Base-by-base conservation (phyloP, 1,140 invertebrate genomes). In the Babylonia areolata region DNA sequence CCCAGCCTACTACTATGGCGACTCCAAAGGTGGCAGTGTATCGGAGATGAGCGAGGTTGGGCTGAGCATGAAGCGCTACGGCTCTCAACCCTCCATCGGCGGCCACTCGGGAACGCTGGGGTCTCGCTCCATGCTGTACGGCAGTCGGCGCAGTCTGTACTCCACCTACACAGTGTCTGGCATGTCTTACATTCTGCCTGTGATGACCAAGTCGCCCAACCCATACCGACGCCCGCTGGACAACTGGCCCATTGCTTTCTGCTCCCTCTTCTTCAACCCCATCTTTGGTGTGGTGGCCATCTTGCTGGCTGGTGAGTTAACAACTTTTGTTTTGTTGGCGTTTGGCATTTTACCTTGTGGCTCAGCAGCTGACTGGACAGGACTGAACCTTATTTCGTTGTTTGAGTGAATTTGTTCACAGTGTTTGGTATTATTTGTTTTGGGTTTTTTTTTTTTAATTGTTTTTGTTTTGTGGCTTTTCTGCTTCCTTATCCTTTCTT, bases 231-330 rank as follows among this genome's bases (percentile, higher is more conserved):
- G 88, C 39, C 90, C 91, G n/a, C 69, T 81, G 33, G 91, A 92
- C 75, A 90, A 91, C 85, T 90, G 89, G 86, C 91, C 91, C 23
- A 89, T 91, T 28, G 89, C 91, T 2, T 90, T 91, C 77, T 87
- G 87, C 84, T 91, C 91, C 23, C 33, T 91, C 20, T 89, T 90
- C 84, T 87, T 91, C 75, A 92, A 92, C 51, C 91, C 91, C 20
- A 51, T 92, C 31, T 92, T 92, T 89, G 91, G 91, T 31, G 69
- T 92, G 0, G 86, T 92, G 75, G 91, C 91, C 73, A 86, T 92
- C 31, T 77, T 92, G 33, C 85, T 91, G 46, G 87, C 91, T 86
- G 90, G 91, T 92, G 85, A 85, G 86, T 85, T n/a, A n/a, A n/a
- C n/a, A n/a, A n/a, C n/a, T n/a, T n/a, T n/a, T n/a, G n/a, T n/a